Conservation (phyloP, 2,797 vertebrate genomes). For the Neosalanx taihuensis region DNA sequence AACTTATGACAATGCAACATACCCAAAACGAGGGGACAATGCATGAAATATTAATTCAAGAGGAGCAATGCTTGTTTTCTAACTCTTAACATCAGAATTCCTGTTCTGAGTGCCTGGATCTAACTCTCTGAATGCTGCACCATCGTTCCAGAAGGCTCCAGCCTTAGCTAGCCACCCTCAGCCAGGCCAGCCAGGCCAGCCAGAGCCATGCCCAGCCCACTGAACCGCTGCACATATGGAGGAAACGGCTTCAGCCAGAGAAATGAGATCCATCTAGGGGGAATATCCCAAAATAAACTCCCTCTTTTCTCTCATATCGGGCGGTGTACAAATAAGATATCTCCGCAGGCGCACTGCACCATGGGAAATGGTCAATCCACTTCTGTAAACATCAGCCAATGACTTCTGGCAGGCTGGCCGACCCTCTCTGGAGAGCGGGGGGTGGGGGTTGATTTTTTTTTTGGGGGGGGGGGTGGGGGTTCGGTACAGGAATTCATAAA, state of each 20-base stretch:
- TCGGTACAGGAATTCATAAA: slow-evolving; percentile 79
- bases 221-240: slow-evolving; percentile 75
- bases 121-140: slow-evolving; percentile 40
- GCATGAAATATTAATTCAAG: background rate
- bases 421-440: slow-evolving; percentile 67
- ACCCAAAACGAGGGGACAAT: slow-evolving; percentile 2
- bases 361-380: slow-evolving; percentile 81
- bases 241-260: slow-evolving; percentile 71
- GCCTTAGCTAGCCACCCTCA: slow-evolving; percentile 37
- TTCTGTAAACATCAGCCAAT: slow-evolving; percentile 81
- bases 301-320: slow-evolving; percentile 80
- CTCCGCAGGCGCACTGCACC: slow-evolving; percentile 75
- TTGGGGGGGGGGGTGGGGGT: slow-evolving; percentile 57
- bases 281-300: slow-evolving; percentile 83
- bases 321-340: slow-evolving; percentile 85
- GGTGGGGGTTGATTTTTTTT: too few species aligned
- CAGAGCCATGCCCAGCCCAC: slow-evolving; percentile 47
- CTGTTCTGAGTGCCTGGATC: slow-evolving; percentile 49
- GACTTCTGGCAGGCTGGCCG: slow-evolving; percentile 76
- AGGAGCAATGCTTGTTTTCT: slow-evolving; percentile 48
- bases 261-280: slow-evolving; percentile 79
- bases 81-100: slow-evolving; percentile 56
- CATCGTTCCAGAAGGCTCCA: slow-evolving; percentile 30
- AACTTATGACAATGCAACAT: slow-evolving; percentile 5
- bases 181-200: slow-evolving; percentile 14